phyloP scores from a whole-genome alignment of 2,888 invertebrate genomes.

The Pterobdella sp. region DNA sequence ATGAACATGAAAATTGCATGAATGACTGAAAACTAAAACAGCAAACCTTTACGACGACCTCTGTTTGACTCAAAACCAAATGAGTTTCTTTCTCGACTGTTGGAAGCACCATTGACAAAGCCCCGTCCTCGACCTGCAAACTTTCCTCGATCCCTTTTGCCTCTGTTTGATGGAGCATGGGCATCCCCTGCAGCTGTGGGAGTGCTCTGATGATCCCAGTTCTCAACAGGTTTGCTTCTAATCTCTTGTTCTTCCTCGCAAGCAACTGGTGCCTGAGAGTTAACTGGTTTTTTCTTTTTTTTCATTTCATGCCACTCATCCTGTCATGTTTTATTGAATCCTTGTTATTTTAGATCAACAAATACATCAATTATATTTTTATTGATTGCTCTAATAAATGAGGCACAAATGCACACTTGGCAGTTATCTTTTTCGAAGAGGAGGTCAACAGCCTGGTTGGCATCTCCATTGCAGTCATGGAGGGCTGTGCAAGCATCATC shows the following conservation, averaged over 20 bases:
- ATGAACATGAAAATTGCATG: not conserved
- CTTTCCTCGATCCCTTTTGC: not conserved
- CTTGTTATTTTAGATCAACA: not conserved
- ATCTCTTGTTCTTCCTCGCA: not conserved
- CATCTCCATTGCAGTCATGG: conserved; percentile 83
- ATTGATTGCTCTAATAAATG: not conserved
- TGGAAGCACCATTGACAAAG: conserved; percentile 4
- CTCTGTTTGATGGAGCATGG: conserved; percentile 4
- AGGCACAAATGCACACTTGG: conserved; percentile 12
- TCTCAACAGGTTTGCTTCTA: not conserved
- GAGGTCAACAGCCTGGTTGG: conserved; percentile 72
- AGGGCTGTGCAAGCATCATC: conserved; percentile 85
- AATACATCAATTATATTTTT: not conserved
- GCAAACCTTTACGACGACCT: not conserved
- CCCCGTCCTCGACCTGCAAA: conserved; percentile 15
- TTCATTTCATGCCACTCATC: conserved; percentile 37
- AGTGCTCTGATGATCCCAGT: not conserved
- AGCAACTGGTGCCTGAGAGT: not conserved
- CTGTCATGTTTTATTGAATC: not conserved
- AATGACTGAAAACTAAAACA: not conserved
- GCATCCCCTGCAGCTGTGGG: not conserved
- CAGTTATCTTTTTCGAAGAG: conserved; percentile 58
- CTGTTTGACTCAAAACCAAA: not conserved
- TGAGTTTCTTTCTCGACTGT: not conserved
- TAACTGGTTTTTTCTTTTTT: conserved; percentile 32